Percentiles rank a stretch among this genome's conserved stretches.
These are phyloP conservation scores for Stenotaenia linearis DNA, from an alignment of 2,888 invertebrate species.

Conservation along the genomic window DNA sequence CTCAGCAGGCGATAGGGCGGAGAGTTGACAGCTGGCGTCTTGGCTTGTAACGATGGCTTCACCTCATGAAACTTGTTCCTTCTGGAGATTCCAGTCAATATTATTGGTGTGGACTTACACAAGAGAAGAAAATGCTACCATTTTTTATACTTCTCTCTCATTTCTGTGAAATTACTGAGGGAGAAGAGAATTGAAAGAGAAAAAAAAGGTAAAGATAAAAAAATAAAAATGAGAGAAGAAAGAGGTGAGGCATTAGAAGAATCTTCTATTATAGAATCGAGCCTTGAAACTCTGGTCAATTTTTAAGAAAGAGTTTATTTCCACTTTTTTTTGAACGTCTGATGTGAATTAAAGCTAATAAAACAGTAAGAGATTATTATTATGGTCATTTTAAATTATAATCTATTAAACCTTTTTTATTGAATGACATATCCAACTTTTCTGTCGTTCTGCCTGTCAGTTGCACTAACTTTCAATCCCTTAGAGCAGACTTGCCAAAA, in stretches of 20 bases:
- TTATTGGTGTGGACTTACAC: background rate
- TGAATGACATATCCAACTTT: background rate
- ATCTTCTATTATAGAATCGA: background rate
- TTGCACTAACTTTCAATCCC: background rate
- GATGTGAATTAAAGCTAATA: no score
- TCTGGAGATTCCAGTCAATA: slow-evolving; percentile 9
- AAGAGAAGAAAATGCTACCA: background rate
- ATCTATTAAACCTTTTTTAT: background rate
- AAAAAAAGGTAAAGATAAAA: background rate
- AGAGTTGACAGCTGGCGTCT: slow-evolving; percentile 4
- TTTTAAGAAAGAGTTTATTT: background rate
- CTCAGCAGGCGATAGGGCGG: slow-evolving; percentile 1
- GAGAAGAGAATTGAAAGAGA: slow-evolving; percentile 1
- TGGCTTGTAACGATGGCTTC: slow-evolving; percentile 5
- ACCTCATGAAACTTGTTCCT: slow-evolving; percentile 9
- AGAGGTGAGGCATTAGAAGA: background rate
- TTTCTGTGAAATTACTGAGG: slow-evolving; percentile 9
- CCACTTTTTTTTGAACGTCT: background rate
- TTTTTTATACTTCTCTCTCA: background rate
- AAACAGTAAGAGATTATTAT: no score
- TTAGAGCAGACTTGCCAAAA: background rate
- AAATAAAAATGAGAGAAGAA: background rate
- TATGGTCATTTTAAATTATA: background rate
- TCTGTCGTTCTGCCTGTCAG: background rate
- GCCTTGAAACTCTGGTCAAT: background rate